Base-by-base conservation (phyloP, 2,888 invertebrate species). In the Malthinus flaveolus region DNA sequence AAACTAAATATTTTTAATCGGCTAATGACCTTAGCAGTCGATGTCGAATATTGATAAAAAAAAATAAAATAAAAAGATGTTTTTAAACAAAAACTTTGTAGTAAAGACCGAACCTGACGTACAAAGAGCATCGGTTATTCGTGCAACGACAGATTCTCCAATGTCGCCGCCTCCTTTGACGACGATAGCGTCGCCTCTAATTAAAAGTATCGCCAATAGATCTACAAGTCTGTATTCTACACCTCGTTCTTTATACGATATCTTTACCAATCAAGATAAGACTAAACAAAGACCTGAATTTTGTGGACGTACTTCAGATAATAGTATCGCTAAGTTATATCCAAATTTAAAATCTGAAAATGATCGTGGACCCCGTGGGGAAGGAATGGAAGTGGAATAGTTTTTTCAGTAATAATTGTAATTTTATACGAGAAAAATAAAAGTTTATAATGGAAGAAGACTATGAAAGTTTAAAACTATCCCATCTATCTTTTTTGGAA, bases 121-220 rank as follows among this genome's bases (percentile, higher is more conserved):
- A 32, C 65, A 73, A 42, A 73, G 80, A 36, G 78, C 81, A 0
- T 80, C 84, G 7, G 84, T 87, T 1, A 85, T 88, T 58, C 80
- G 92, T 48, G 89, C 92, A 1, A 91, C 91, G 0, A 91, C 92
- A 0, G 93, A 93, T 75, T 93, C 93, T 0, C 93, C 93, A 0
- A 85, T 93, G 76, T 93, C 93, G 0, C 93, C 93, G 0, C 89
- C 90, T 0, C 86, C 88, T 2, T 58, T 79, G 44, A 64, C 77
- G 1, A 76, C 70, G 56, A 73, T 77, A 47, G 70, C 71, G 5
- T 65, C 73, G 1, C 68, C 75, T 1, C 59, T 71, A 32, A 69
- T 72, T 3, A 64, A 62, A 4, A 67, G 66, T 32, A 51, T 61
- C 7, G 55, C 61, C 5, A 71, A 72, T 4, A 68, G 72, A 11